Evolutionary conservation across 2,888 invertebrate genomes (phyloP).

Genomic region (Agrochola macilenta): DNA sequence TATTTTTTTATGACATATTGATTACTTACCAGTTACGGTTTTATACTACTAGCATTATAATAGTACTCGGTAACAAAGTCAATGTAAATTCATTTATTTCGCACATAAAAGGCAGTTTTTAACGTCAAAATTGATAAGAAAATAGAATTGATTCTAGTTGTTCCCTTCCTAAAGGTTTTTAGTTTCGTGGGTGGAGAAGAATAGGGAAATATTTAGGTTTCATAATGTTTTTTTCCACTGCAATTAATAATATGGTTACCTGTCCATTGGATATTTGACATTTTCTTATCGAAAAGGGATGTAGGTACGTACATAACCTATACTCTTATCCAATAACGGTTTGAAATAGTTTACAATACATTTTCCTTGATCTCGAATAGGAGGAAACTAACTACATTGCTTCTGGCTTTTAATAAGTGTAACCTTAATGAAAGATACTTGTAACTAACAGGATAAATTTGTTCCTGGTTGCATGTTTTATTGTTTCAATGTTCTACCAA

Average conservation of each 20-base stretch:
- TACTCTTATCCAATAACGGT: constrained; percentile 9
- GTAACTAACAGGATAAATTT: constrained; percentile 52
- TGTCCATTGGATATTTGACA: constrained; percentile 4
- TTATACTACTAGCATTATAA: not conserved
- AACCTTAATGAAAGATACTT: constrained; percentile 32
- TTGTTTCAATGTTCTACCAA: not conserved
- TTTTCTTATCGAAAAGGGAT: constrained; percentile 20
- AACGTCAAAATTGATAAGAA: not conserved
- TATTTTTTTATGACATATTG: constrained; percentile 8
- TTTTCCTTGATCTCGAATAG: constrained; percentile 50
- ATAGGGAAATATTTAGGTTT: not conserved
- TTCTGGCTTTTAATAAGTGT: constrained; percentile 14
- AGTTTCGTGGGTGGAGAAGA: not conserved
- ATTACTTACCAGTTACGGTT: constrained; percentile 7
- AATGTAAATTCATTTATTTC: not conserved
- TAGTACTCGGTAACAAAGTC: not conserved
- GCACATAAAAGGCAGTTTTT: not conserved
- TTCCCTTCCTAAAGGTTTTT: not conserved
- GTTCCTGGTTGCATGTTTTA: not conserved
- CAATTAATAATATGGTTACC: not conserved
- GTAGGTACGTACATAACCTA: not conserved
- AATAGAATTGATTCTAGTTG: not conserved
- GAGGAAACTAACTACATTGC: constrained; percentile 37
- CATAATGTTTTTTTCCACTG: not conserved
- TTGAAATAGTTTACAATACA: constrained; percentile 20